phyloP scores from a whole-genome alignment of 2,888 invertebrate species.

The Limulus polyphemus region DNA sequence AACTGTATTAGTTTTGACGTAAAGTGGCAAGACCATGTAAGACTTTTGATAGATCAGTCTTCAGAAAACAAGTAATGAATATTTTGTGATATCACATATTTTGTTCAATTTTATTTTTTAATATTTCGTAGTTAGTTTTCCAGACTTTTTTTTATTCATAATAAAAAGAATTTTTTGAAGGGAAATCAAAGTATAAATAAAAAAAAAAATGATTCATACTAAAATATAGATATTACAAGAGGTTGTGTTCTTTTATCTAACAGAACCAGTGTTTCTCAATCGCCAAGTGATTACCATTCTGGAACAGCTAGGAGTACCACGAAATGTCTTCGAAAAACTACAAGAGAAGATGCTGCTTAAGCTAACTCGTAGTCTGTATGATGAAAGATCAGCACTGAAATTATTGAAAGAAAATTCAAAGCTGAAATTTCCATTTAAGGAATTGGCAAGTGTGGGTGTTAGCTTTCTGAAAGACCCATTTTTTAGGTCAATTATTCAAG shows the following conservation, averaged over 20 bases:
- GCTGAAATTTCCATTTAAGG: slow-evolving; percentile 10
- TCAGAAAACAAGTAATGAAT: too few species aligned
- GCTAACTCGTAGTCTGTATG: slow-evolving; percentile 12
- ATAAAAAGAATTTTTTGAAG: too few species aligned
- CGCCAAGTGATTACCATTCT: slow-evolving; percentile 27
- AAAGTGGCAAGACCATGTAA: too few species aligned
- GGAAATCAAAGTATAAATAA: neutral
- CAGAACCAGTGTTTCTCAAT: slow-evolving; percentile 26
- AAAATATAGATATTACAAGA: too few species aligned
- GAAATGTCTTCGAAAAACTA: slow-evolving; percentile 16
- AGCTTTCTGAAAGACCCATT: slow-evolving; percentile 21
- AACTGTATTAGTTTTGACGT: too few species aligned
- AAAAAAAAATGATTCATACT: neutral
- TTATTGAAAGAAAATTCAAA: slow-evolving; percentile 5
- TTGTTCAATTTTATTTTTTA: too few species aligned
- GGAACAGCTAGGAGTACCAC: slow-evolving; percentile 26
- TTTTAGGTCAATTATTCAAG: slow-evolving; percentile 17
- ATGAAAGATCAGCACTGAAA: slow-evolving; percentile 10
- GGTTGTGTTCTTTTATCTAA: too few species aligned
- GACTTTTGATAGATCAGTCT: too few species aligned
- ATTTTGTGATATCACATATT: too few species aligned
- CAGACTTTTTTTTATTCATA: too few species aligned
- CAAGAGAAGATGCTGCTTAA: slow-evolving; percentile 14
- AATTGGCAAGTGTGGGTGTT: slow-evolving; percentile 13
- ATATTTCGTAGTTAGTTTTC: too few species aligned